phyloP scores from a whole-genome alignment of 1,140 invertebrate genomes.

The Matsumurasca onukii region DNA sequence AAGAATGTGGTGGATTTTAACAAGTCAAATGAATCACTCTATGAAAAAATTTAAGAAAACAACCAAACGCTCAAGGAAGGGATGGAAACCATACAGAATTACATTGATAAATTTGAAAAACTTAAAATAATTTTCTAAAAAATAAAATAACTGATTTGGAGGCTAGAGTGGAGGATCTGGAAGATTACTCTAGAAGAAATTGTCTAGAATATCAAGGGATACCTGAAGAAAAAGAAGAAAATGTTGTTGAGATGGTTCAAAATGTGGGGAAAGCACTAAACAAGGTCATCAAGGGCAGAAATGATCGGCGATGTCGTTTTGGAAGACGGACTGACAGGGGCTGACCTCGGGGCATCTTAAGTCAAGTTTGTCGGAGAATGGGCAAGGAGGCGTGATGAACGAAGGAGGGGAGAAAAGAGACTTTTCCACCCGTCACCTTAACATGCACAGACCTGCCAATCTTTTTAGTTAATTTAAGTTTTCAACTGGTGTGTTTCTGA shows the following conservation, averaged over 20 bases:
- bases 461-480: too few species aligned
- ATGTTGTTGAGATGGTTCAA: not conserved
- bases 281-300: not conserved
- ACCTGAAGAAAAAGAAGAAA: conserved; percentile 1
- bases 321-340: not conserved
- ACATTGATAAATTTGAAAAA: not conserved
- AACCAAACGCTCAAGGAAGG: not conserved
- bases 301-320: conserved; percentile 6
- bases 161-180: not conserved
- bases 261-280: not conserved
- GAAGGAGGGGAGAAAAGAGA: not conserved
- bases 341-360: not conserved
- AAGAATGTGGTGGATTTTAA: conserved; percentile 2
- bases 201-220: not conserved
- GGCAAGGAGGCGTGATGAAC: conserved; percentile 19
- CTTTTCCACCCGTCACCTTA: too few species aligned
- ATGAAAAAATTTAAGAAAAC: not conserved
- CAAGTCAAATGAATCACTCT: not conserved
- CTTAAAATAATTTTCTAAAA: not conserved
- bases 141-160: not conserved
- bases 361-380: conserved; percentile 22
- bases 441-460: not conserved
- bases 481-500: too few species aligned
- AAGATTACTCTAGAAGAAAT: not conserved
- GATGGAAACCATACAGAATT: not conserved